Percentiles rank a stretch among this genome's conserved stretches.
Evolutionary conservation across 1,140 invertebrate species (phyloP).

Genomic region (Wasmannia auropunctata): DNA sequence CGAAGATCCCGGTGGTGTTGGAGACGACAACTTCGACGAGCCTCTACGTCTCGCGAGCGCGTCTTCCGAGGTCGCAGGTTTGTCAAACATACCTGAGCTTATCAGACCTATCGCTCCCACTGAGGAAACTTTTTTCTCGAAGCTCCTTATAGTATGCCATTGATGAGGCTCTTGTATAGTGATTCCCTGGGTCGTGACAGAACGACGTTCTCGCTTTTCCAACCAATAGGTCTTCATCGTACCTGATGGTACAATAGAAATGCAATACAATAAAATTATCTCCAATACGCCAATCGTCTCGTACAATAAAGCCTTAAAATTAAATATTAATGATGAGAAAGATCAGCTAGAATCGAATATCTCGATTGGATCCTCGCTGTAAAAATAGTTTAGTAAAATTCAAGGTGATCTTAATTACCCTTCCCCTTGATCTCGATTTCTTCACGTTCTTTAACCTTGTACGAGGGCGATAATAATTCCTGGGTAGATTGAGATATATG

Average conservation of each 20-base stretch:
- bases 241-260: slow-evolving; percentile 86
- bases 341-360: not conserved
- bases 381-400: not conserved
- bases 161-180: slow-evolving; percentile 81
- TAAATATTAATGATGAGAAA: slow-evolving; percentile 1
- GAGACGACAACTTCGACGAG: slow-evolving; percentile 77
- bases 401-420: slow-evolving; percentile 85
- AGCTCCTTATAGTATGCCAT: slow-evolving; percentile 79
- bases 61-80: slow-evolving; percentile 51
- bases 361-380: not conserved
- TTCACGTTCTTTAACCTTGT: slow-evolving; percentile 92
- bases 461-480: slow-evolving; percentile 90
- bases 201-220: slow-evolving; percentile 88
- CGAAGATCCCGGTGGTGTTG: slow-evolving; percentile 76
- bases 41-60: slow-evolving; percentile 70
- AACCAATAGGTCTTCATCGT: slow-evolving; percentile 98
- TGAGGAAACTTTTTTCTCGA: slow-evolving; percentile 75
- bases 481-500: slow-evolving; percentile 96
- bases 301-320: not conserved
- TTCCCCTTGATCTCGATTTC: slow-evolving; percentile 95
- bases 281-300: not conserved
- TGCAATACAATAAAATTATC: not conserved
- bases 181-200: slow-evolving; percentile 83
- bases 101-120: slow-evolving; percentile 55
- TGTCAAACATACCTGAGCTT: slow-evolving; percentile 67